phyloP scores from a whole-genome alignment of 2,888 invertebrate genomes.

The Gastracanthus pulcherrimus region DNA sequence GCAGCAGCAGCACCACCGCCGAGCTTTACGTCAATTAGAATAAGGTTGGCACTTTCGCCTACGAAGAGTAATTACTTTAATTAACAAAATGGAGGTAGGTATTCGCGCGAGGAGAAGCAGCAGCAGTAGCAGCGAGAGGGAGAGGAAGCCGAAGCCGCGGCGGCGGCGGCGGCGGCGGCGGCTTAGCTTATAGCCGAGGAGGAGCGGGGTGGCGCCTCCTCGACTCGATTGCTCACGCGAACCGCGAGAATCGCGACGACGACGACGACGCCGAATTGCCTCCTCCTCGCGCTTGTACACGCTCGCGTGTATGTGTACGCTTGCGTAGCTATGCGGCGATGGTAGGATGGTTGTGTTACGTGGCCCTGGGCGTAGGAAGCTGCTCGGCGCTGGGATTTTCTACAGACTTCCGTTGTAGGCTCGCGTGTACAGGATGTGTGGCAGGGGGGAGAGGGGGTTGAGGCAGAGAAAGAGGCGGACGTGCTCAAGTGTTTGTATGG shows the following conservation, averaged over 20 bases:
- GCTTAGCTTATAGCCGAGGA: conserved; percentile 69
- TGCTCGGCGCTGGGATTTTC: background rate
- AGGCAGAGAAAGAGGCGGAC: conserved; percentile 13
- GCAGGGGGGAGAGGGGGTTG: background rate
- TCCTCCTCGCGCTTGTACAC: background rate
- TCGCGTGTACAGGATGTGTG: background rate
- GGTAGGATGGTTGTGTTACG: conserved; percentile 38
- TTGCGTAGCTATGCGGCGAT: background rate
- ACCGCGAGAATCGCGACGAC: conserved; percentile 74
- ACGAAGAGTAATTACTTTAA: conserved; percentile 80
- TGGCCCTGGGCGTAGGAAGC: conserved; percentile 1
- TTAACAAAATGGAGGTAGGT: conserved; percentile 78
- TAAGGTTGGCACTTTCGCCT: conserved; percentile 79
- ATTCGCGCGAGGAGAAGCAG: conserved; percentile 59
- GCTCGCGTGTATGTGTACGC: background rate
- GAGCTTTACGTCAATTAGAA: conserved; percentile 79
- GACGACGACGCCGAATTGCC: too few species aligned
- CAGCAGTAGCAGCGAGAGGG: background rate
- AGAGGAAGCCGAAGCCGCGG: background rate
- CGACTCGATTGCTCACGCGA: conserved; percentile 76
- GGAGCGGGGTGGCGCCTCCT: conserved; percentile 68
- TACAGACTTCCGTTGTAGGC: conserved; percentile 7
- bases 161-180: conserved; percentile 43
- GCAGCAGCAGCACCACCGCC: conserved; percentile 64
- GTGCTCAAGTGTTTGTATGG: conserved; percentile 47